phyloP scores from a whole-genome alignment of 2,113 vertebrate genomes.

The Progne subis region DNA sequence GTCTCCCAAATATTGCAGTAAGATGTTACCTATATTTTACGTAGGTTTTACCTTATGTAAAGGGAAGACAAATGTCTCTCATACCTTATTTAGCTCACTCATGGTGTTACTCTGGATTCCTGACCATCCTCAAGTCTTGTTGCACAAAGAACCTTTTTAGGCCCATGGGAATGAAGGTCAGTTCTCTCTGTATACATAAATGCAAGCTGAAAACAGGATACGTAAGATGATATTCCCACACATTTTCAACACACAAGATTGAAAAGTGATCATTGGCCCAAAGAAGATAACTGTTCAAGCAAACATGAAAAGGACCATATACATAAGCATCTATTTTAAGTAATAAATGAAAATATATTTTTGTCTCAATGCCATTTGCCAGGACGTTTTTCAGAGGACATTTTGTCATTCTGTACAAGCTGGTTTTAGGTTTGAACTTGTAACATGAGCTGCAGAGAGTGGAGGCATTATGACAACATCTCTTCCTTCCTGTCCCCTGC shows the following conservation, averaged over 20 bases:
- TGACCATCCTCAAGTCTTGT: neutral
- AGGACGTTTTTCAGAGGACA: neutral
- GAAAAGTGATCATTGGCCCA: neutral
- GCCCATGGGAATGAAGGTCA: neutral
- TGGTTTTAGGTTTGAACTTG: neutral
- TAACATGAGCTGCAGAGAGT: neutral
- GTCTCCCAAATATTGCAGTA: neutral
- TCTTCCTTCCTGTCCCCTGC: neutral
- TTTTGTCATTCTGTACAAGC: neutral
- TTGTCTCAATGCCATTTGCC: neutral
- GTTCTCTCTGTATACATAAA: neutral
- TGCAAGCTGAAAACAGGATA: neutral
- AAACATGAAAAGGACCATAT: rapidly evolving
- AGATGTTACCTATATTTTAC: neutral
- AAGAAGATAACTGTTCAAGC: neutral
- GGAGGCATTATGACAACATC: neutral
- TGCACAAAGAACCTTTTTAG: neutral
- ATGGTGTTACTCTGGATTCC: neutral
- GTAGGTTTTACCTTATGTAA: neutral
- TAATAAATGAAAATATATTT: neutral
- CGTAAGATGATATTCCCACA: neutral
- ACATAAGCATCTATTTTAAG: neutral
- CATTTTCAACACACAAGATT: neutral
- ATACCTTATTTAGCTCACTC: neutral
- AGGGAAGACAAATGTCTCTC: neutral